Percentiles rank a stretch among this genome's conserved stretches.
These are phyloP conservation scores for Noctilio leporinus DNA, from an alignment of 2,113 vertebrate species.

Conservation along the genomic window DNA sequence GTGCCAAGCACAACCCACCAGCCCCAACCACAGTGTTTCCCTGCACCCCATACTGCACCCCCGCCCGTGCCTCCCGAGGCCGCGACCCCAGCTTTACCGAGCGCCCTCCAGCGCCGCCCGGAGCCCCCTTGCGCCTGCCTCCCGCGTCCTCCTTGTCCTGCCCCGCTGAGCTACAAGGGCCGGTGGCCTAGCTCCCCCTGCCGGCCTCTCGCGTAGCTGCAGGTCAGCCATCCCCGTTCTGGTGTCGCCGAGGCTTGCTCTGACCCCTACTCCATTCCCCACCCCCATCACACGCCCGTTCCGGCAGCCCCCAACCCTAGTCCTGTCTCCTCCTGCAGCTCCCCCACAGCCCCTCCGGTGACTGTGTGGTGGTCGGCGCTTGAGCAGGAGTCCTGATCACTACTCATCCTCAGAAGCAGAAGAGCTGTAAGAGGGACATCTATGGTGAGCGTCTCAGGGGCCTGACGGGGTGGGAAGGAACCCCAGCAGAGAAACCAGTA, in stretches of 20 bases:
- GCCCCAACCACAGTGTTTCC: background rate
- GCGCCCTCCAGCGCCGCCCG: background rate
- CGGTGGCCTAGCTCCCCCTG: background rate
- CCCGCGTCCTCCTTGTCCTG: too few relatives aligned
- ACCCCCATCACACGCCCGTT: background rate
- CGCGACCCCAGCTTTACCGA: background rate
- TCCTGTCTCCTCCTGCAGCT: background rate
- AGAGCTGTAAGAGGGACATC: background rate
- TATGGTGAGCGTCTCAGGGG: background rate
- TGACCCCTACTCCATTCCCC: background rate
- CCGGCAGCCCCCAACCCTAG: background rate
- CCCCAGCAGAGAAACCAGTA: background rate
- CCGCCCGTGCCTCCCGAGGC: background rate
- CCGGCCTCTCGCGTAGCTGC: background rate
- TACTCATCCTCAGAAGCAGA: background rate
- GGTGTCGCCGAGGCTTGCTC: background rate
- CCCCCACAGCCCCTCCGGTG: background rate
- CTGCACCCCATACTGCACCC: accelerated
- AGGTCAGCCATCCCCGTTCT: background rate
- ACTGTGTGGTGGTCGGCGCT: too few relatives aligned
- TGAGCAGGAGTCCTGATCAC: background rate
- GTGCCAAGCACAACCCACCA: background rate
- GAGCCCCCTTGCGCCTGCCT: too few relatives aligned
- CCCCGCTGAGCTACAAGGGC: accelerated
- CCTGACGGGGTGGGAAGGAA: too few relatives aligned